These are phyloP conservation scores for Terebella lapidaria DNA, from an alignment of 2,888 invertebrate genomes.

Conservation along the genomic window DNA sequence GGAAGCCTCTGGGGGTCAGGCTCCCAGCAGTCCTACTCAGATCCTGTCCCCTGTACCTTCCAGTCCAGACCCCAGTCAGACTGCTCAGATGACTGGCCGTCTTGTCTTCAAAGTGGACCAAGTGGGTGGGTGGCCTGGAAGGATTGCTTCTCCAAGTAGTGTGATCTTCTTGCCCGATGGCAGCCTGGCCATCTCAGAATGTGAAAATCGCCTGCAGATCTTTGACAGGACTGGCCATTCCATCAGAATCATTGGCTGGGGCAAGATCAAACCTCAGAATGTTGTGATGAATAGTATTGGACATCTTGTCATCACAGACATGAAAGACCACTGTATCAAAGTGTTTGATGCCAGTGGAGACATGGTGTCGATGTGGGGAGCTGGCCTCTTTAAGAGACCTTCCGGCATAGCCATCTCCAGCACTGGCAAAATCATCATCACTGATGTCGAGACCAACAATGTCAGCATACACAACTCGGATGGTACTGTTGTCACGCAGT, in stretches of 20 bases:
- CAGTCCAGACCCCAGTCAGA: background rate
- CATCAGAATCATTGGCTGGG: constrained; percentile 25
- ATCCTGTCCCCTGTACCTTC: background rate
- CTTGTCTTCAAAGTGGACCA: constrained; percentile 22
- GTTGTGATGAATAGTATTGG: constrained; percentile 15
- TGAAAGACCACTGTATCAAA: constrained; percentile 23
- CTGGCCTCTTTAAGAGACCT: constrained; percentile 19
- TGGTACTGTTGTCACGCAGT: constrained; percentile 15
- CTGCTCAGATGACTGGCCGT: background rate
- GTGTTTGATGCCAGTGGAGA: constrained; percentile 17
- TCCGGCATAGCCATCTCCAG: constrained; percentile 18
- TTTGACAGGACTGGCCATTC: constrained; percentile 21
- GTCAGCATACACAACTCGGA: constrained; percentile 21
- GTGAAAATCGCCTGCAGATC: constrained; percentile 24
- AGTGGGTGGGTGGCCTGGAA: constrained; percentile 25
- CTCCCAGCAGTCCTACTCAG: background rate
- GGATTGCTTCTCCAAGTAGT: constrained; percentile 18
- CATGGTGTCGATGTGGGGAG: constrained; percentile 11
- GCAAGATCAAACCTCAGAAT: constrained; percentile 22
- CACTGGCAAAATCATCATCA: constrained; percentile 20
- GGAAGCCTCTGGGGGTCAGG: background rate
- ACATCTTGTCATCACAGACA: constrained; percentile 23
- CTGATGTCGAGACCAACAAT: constrained; percentile 18
- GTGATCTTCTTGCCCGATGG: constrained; percentile 19
- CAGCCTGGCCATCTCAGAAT: constrained; percentile 22